A percentile compares a stretch with the other conserved stretches of the same genome.
Conservation (phyloP, 2,888 invertebrate genomes). For the Ophioninae sp. region DNA sequence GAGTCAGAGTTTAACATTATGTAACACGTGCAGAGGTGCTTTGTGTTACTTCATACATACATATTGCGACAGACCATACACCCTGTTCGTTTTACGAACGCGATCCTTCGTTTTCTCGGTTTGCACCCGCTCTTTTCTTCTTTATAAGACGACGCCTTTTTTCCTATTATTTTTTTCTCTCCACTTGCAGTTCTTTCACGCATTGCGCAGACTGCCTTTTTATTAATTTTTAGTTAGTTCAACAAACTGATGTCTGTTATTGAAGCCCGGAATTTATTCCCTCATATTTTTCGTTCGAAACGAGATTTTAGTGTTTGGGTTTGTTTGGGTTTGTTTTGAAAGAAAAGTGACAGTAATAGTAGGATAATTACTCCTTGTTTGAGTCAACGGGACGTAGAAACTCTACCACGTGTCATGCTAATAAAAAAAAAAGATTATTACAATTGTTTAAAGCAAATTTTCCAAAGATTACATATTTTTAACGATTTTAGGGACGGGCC, state of each 20-base stretch:
- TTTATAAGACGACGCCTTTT: constrained; percentile 6
- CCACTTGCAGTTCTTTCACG: neutral
- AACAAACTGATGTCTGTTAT: neutral
- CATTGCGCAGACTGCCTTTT: neutral
- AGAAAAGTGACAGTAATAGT: too few species aligned
- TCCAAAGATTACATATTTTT: too few species aligned
- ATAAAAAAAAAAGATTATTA: too few species aligned
- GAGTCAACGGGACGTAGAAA: too few species aligned
- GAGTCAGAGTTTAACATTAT: constrained; percentile 26
- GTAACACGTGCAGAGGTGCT: constrained; percentile 27
- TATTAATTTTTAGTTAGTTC: neutral
- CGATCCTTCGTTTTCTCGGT: constrained; percentile 11
- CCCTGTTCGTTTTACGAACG: constrained; percentile 22
- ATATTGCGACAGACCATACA: constrained; percentile 28
- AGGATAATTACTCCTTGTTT: too few species aligned
- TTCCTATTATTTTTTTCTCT: neutral
- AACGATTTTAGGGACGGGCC: too few species aligned
- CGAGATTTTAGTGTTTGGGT: neutral
- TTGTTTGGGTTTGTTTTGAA: too few species aligned
- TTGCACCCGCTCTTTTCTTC: constrained; percentile 9
- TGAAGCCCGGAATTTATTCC: neutral
- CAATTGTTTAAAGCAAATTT: too few species aligned
- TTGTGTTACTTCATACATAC: constrained; percentile 36
- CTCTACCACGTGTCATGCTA: too few species aligned
- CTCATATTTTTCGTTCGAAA: neutral